These are phyloP conservation scores for Triplophysa tibetana DNA, from an alignment of 2,113 vertebrate species.

Conservation along the genomic window DNA sequence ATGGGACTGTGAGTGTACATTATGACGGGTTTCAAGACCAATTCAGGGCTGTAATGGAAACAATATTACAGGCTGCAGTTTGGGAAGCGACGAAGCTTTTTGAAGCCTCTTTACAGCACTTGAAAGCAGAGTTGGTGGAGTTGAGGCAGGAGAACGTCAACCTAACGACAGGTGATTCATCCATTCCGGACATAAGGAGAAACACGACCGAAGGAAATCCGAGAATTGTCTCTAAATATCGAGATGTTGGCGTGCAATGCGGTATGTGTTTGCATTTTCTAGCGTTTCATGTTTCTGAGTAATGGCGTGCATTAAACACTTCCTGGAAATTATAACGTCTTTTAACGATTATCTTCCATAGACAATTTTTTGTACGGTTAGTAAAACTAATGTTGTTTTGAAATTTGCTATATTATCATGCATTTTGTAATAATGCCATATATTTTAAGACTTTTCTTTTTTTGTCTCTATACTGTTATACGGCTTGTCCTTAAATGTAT, in stretches of 20 bases:
- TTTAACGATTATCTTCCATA: not conserved
- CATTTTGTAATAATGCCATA: too few relatives aligned
- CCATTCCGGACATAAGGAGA: not conserved
- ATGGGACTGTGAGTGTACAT: conserved; percentile 4
- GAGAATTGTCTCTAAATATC: not conserved
- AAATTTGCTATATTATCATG: too few relatives aligned
- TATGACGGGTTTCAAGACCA: conserved; percentile 63
- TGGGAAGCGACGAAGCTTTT: conserved; percentile 73
- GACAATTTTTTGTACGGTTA: not conserved
- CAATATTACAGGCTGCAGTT: conserved; percentile 63
- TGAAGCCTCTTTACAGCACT: conserved; percentile 66
- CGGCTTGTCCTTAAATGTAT: not conserved
- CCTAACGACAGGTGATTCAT: conserved; percentile 39
- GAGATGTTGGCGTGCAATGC: conserved; percentile 69
- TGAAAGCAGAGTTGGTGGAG: conserved; percentile 66
- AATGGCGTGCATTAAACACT: conserved; percentile 41
- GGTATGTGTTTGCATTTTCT: conserved; percentile 59
- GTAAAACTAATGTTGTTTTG: not conserved
- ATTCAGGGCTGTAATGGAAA: conserved; percentile 69
- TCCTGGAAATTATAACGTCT: conserved; percentile 45
- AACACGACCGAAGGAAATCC: not conserved
- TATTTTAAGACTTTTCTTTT: too few relatives aligned
- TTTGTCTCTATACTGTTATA: too few relatives aligned
- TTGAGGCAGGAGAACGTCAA: conserved; percentile 68
- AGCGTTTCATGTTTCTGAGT: not conserved